Evolutionary conservation across 1,140 invertebrate genomes (phyloP).

Genomic region (Drosophila erecta): DNA sequence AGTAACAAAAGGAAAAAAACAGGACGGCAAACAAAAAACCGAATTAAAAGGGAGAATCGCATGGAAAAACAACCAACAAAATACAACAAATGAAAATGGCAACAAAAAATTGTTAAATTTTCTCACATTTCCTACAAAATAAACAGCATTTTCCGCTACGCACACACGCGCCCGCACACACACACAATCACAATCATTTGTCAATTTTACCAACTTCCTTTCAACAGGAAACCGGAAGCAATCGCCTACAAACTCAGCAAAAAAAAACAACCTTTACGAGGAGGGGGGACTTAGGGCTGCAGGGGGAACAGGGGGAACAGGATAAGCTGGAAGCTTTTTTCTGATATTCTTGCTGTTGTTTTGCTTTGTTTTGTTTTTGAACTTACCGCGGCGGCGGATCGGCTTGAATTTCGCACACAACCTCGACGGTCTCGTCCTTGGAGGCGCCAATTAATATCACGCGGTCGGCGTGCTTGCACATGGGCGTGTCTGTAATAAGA

Average conservation of each 20-base stretch:
- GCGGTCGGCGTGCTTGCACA: slow-evolving; percentile 89
- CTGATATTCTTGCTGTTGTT: neutral
- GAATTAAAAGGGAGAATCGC: slow-evolving; percentile 29
- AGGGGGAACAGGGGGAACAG: neutral
- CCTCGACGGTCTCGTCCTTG: slow-evolving; percentile 92
- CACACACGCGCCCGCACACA: slow-evolving; percentile 25
- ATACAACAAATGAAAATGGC: slow-evolving; percentile 22
- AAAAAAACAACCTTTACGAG: slow-evolving; percentile 19
- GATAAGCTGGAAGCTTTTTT: slow-evolving; percentile 7
- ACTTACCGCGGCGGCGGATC: slow-evolving; percentile 90
- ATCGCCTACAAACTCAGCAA: slow-evolving; percentile 70
- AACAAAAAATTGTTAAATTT: slow-evolving; percentile 68
- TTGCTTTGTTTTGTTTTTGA: slow-evolving; percentile 20
- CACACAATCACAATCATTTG: slow-evolving; percentile 73
- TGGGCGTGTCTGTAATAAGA: slow-evolving; percentile 89
- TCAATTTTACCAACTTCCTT: slow-evolving; percentile 78
- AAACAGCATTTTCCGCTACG: slow-evolving; percentile 70
- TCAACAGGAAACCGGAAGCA: slow-evolving; percentile 79
- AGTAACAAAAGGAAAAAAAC: neutral
- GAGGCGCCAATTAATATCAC: slow-evolving; percentile 93
- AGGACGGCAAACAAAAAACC: slow-evolving; percentile 19
- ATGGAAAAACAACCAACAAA: neutral
- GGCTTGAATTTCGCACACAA: slow-evolving; percentile 93
- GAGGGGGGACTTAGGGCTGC: no score
- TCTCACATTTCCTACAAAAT: slow-evolving; percentile 72